Conservation (phyloP, 1,140 invertebrate species). For the Coenobita brevimanus region DNA sequence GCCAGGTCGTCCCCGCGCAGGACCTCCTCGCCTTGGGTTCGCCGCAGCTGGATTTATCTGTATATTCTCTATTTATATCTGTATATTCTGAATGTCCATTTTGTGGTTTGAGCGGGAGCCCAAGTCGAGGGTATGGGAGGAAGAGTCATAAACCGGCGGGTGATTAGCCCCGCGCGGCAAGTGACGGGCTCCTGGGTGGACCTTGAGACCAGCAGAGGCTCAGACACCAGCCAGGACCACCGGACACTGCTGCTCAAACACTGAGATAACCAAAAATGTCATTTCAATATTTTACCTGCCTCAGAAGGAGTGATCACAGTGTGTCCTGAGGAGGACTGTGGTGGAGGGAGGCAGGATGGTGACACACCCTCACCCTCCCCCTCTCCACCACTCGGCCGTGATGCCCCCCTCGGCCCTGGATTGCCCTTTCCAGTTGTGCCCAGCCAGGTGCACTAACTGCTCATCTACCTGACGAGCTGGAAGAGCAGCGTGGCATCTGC, state of each 20-base stretch:
- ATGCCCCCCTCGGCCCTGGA: conserved; percentile 37
- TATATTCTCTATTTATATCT: conserved; percentile 6
- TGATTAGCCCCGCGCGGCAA: not conserved
- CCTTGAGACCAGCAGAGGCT: conserved; percentile 1
- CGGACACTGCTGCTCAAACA: not conserved
- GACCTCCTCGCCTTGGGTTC: conserved; percentile 40
- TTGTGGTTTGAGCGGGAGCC: conserved; percentile 13
- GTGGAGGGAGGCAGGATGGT: not conserved
- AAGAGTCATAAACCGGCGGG: not conserved
- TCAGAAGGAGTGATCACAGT: conserved; percentile 45
- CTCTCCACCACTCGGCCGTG: not conserved
- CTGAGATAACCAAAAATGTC: not conserved
- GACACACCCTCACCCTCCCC: too few relatives aligned
- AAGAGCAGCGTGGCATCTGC: conserved; percentile 19
- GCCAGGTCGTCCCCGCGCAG: conserved; percentile 23
- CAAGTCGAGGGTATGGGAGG: conserved; percentile 30
- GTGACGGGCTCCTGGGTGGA: conserved; percentile 16
- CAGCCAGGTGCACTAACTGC: conserved; percentile 10
- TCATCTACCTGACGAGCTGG: conserved; percentile 17
- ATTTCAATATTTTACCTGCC: conserved; percentile 29
- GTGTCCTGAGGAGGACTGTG: conserved; percentile 17
- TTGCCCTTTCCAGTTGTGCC: conserved; percentile 35
- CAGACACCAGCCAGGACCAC: conserved; percentile 9
- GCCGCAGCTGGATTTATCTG: conserved; percentile 10
- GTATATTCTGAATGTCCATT: not conserved